Conservation (phyloP, 2,113 vertebrate genomes). For the Corythaixoides concolor region DNA sequence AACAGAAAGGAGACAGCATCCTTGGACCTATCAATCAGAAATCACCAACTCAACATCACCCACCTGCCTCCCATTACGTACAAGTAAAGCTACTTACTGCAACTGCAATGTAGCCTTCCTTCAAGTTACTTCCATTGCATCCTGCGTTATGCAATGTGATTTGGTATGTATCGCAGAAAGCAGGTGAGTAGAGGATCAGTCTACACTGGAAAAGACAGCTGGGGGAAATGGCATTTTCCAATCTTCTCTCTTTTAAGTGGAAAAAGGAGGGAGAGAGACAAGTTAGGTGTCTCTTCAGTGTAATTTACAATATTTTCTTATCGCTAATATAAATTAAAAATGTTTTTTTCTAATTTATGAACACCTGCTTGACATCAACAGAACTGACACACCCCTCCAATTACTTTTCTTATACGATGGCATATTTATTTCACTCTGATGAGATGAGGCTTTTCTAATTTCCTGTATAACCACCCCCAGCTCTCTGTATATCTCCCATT, state of each 20-base stretch:
- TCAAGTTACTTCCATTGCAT: neutral
- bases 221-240: neutral
- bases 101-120: neutral
- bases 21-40: neutral
- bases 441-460: conserved; percentile 74
- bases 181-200: neutral
- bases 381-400: conserved; percentile 68
- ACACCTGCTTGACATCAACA: conserved; percentile 73
- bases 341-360: conserved; percentile 69
- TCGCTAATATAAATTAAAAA: conserved; percentile 58
- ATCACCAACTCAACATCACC: neutral
- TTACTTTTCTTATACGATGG: conserved; percentile 64
- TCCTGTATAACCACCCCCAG: conserved; percentile 72
- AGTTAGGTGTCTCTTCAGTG: neutral
- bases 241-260: neutral
- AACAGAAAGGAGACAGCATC: neutral
- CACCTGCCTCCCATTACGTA: neutral
- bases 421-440: conserved; percentile 71
- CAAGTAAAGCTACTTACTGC: neutral
- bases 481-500: conserved; percentile 69
- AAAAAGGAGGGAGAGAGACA: neutral
- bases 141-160: neutral
- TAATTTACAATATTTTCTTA: conserved; percentile 51
- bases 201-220: neutral
- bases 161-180: neutral